Evolutionary conservation across 2,888 invertebrate species (phyloP).

Genomic region (Scaptodrosophila latifasciaeformis): DNA sequence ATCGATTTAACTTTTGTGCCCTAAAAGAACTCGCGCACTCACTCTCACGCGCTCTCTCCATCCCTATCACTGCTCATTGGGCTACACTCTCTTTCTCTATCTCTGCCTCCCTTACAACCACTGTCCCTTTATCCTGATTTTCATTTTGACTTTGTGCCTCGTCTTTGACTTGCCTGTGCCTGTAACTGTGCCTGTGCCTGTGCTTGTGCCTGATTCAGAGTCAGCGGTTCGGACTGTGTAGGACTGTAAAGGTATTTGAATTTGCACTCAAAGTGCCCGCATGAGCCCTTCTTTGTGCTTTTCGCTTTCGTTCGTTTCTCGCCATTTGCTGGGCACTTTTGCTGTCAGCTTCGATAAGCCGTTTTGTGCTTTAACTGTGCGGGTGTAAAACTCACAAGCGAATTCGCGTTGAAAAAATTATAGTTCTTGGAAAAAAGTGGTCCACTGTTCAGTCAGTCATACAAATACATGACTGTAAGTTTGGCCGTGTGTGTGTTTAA

Average conservation of each 20-base stretch:
- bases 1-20: slow-evolving; percentile 54
- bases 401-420: not conserved
- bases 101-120: slow-evolving; percentile 4
- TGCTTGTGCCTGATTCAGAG: too few relatives aligned
- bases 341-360: not conserved
- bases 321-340: slow-evolving; percentile 6
- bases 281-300: slow-evolving; percentile 36
- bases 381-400: not conserved
- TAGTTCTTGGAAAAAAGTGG: slow-evolving; percentile 25
- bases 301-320: slow-evolving; percentile 1
- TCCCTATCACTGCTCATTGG: slow-evolving; percentile 14
- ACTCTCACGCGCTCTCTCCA: slow-evolving; percentile 1
- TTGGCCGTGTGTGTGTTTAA: too few relatives aligned
- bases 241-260: too few relatives aligned
- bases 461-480: not conserved
- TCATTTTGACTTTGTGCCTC: slow-evolving; percentile 55
- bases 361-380: slow-evolving; percentile 4
- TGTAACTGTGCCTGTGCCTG: too few relatives aligned
- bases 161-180: slow-evolving; percentile 45
- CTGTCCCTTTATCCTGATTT: slow-evolving; percentile 5
- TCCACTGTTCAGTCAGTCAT: slow-evolving; percentile 16
- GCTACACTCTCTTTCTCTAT: slow-evolving; percentile 8
- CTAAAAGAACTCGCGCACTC: slow-evolving; percentile 21
- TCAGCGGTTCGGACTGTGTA: too few relatives aligned
- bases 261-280: slow-evolving; percentile 41